These are phyloP conservation scores for Drosophila virilis DNA, from an alignment of 1,140 invertebrate genomes.

Conservation along the genomic window DNA sequence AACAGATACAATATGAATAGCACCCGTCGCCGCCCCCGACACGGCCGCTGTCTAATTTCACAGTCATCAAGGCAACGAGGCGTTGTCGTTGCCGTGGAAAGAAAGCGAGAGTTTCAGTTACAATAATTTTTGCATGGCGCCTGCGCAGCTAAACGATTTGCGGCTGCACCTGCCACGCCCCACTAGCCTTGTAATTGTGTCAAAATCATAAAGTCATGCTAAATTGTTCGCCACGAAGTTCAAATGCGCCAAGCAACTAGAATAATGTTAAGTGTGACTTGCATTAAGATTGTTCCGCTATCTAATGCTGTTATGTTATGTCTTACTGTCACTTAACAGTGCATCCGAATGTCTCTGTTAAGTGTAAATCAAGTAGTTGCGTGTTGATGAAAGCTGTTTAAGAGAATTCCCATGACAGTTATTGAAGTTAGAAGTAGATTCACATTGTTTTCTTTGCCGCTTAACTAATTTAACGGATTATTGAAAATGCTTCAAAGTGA, in stretches of 20 bases:
- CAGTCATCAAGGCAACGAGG: conserved; percentile 60
- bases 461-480: too few relatives aligned
- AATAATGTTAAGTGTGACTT: conserved; percentile 10
- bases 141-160: conserved; percentile 57
- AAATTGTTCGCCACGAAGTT: background rate
- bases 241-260: background rate
- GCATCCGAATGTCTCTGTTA: too few relatives aligned
- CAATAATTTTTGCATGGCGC: conserved; percentile 51
- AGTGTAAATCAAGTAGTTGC: too few relatives aligned
- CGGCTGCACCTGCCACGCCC: conserved; percentile 18
- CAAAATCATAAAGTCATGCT: conserved; percentile 41
- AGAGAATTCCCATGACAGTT: too few relatives aligned
- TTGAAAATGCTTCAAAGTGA: too few relatives aligned
- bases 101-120: conserved; percentile 75
- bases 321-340: background rate
- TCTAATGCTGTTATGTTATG: conserved; percentile 3
- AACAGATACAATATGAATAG: conserved; percentile 54
- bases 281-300: conserved; percentile 6
- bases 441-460: too few relatives aligned
- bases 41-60: conserved; percentile 59
- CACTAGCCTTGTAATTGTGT: conserved; percentile 28
- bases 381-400: too few relatives aligned
- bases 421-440: too few relatives aligned
- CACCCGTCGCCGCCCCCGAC: conserved; percentile 45
- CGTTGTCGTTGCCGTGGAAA: conserved; percentile 49